Base-by-base conservation (phyloP, 2,113 vertebrate genomes). In the Paraplagusia blochii region DNA sequence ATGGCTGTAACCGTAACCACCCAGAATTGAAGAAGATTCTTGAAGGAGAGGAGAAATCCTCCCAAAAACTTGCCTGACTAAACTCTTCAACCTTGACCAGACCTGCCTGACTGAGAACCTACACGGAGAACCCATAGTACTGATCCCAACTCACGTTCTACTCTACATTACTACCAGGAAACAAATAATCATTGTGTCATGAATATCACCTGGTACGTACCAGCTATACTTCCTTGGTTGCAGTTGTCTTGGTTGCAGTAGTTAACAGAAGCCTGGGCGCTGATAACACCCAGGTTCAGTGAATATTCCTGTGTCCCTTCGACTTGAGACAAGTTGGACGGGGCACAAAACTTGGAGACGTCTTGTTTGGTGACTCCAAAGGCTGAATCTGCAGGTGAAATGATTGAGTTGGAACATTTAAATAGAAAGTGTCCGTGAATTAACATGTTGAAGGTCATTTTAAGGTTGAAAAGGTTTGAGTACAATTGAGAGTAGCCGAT, bases 311-410 rank as follows among this genome's bases (percentile, higher is more conserved):
- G 22, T 13, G 3, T 0, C 17, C 16, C 29, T 16, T 35, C 5
- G 1, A 1, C 2, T 34, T 34, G 47, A 69, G 58, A 69, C 53
- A 51, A 6, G 15, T 46, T 13, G n/a, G 53, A 12, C 1, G 53
- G 0, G 11, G 53, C 58, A 47, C 67, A 70, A 1, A 14, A 1
- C 12, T 70, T 70, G 47, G 10, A 36, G 36, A 46, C 13, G 19
- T 42, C 34, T 12, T 3, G 17, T 0, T 0, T 0, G 9, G 9
- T 0, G 3, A 0, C 40, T 40, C 38, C 56, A 18, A 5, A 10
- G 19, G 10, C n/a, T 40, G 0, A 17, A 1, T 4, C 66, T 69
- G 4, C 11, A 55, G 42, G 51, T 15, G 7, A 39, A 56, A n/a
- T n/a, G 38, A 15, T 16, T 4, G 5, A 49, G 10, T 46, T 46